phyloP scores from a whole-genome alignment of 2,888 invertebrate species.

The Allophyes oxyacanthae region DNA sequence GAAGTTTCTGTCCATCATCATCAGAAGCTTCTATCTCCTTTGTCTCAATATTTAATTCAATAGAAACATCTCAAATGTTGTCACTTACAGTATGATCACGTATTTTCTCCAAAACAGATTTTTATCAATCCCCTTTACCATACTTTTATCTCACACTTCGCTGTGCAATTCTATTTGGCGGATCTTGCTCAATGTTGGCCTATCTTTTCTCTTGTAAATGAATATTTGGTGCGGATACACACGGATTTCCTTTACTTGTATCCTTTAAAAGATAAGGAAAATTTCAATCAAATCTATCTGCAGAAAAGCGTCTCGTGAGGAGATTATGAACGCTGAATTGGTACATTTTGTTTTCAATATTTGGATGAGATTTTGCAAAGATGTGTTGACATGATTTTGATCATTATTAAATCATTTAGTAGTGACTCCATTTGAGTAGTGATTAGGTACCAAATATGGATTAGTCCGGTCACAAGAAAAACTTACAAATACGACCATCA shows the following conservation, averaged over 20 bases:
- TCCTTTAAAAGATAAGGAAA: constrained; percentile 49
- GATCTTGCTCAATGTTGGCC: constrained; percentile 44
- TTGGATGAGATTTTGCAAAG: not conserved
- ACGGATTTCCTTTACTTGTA: constrained; percentile 44
- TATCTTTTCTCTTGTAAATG: constrained; percentile 49
- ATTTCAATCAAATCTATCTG: constrained; percentile 48
- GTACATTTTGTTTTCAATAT: constrained; percentile 18
- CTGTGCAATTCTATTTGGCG: constrained; percentile 48
- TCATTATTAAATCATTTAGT: no score
- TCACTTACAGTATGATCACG: constrained; percentile 34
- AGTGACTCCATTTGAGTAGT: no score
- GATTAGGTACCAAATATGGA: no score
- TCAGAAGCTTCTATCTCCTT: not conserved
- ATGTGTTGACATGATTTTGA: no score
- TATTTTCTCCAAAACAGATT: constrained; percentile 38
- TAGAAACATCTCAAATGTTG: constrained; percentile 9
- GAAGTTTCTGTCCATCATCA: no score
- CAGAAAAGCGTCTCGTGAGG: constrained; percentile 15
- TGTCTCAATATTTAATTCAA: constrained; percentile 12
- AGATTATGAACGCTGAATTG: constrained; percentile 24
- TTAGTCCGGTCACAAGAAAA: no score
- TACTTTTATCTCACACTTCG: constrained; percentile 42
- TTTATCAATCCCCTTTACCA: constrained; percentile 44
- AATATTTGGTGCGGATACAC: constrained; percentile 49
- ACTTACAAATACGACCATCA: no score